Evolutionary conservation across 1,140 invertebrate genomes (phyloP), one percentile per base, ranked within the genome.

Genomic region (Drosophila tsacasi): DNA sequence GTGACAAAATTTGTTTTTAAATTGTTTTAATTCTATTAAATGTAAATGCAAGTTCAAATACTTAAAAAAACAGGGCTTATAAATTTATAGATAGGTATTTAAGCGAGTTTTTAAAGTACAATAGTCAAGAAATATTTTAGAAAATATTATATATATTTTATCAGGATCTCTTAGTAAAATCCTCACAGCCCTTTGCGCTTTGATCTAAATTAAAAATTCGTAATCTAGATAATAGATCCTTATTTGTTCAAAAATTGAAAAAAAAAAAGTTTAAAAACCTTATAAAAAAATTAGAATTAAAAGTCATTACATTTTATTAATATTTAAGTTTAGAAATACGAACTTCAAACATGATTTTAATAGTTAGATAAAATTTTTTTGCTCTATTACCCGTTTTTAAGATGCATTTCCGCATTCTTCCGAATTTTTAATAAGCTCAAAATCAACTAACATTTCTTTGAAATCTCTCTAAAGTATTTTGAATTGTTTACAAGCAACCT

Each of bases 351-450:
- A 13, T 2, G 5, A 1, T 23, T 6, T 12, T 6, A 6, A 23
- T 5, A 17, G 23, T 17, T 9, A 17, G 15, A 9, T 17, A 25
- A 9, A 1, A 7, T 17, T 9, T 9, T 17, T 17, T 27, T 0
- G 13, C 15, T 5, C 10, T 12, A n/a, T 2, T n/a, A n/a, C 23
- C 3, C 10, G 13, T 5, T 32, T 13, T 23, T 10, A 4, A 17
- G 1, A 10, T 10, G 37, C 1, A 17, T 23, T 21, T 37, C 1
- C 0, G 2, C 0, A 23, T 37, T 17, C 2, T 37, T 23, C 4
- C 9, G 2, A 1, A 10, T 5, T 21, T 35, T 21, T 1, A 0
- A 23, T 17, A 5, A 1, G 2, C 5, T 6, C 0, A 23, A 23
- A 55, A 55, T 10, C 8, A 37, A 10, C 0, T 17, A 6, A 9